Evolutionary conservation across 2,113 vertebrate species (phyloP).

Genomic region (Cebus imitator): DNA sequence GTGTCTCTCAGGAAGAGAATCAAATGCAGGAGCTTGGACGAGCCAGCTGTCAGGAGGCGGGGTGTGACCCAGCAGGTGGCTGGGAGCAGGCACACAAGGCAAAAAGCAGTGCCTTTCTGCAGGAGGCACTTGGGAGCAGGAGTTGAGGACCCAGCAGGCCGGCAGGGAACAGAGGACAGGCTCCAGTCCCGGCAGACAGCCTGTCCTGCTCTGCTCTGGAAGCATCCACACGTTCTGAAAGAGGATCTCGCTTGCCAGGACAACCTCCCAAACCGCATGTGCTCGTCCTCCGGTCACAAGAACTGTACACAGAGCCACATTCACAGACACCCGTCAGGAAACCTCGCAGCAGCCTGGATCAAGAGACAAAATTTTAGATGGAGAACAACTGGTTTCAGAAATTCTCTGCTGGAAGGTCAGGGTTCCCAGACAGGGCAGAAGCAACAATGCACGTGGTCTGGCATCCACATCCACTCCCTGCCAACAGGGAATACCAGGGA

Average conservation of each 20-base stretch:
- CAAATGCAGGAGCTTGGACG: not conserved
- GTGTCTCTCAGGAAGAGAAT: not conserved
- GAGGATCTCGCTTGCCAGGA: not conserved
- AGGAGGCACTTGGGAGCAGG: not conserved
- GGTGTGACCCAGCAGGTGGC: not conserved
- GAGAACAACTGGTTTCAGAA: not conserved
- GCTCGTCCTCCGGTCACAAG: not conserved
- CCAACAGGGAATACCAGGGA: not conserved
- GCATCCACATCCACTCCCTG: too few species aligned
- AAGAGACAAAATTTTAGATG: not conserved
- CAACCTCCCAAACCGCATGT: not conserved
- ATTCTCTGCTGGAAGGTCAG: not conserved
- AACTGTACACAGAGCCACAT: not conserved
- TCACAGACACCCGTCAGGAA: not conserved
- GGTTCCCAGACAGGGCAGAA: not conserved
- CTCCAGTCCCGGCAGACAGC: not conserved
- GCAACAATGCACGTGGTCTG: not conserved
- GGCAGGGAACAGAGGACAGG: not conserved
- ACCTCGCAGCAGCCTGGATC: not conserved
- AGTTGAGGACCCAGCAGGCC: too few species aligned
- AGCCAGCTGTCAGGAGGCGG: not conserved
- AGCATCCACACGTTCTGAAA: not conserved
- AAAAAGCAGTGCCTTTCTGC: not conserved
- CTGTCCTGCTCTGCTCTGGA: not conserved
- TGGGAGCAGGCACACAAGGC: not conserved